A percentile compares a stretch with the other conserved stretches of the same genome.
Evolutionary conservation across 1,140 invertebrate species (phyloP).

Genomic region (Leptoteleia sp.): DNA sequence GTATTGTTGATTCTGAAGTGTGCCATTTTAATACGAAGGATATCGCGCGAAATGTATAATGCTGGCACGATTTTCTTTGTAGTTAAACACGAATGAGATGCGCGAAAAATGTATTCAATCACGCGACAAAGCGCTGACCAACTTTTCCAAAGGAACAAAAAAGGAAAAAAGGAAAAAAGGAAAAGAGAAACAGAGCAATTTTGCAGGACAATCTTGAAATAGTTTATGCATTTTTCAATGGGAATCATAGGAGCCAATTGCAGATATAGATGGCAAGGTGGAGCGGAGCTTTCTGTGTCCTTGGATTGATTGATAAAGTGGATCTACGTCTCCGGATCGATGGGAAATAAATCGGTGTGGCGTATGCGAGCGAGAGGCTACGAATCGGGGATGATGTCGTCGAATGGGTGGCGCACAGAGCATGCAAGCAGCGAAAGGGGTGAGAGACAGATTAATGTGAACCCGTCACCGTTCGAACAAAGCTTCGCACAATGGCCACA

Average conservation of each 20-base stretch:
- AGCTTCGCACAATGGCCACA: slow-evolving; percentile 79
- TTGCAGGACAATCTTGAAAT: too few species aligned
- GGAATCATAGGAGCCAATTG: slow-evolving; percentile 16
- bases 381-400: slow-evolving; percentile 57
- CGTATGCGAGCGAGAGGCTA: slow-evolving; percentile 30
- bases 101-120: too few species aligned
- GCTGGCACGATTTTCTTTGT: too few species aligned
- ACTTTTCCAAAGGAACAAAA: too few species aligned
- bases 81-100: too few species aligned
- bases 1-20: background rate
- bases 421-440: slow-evolving; percentile 71
- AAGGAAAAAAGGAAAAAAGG: too few species aligned
- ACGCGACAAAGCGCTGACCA: too few species aligned
- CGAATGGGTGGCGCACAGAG: slow-evolving; percentile 70
- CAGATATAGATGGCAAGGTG: slow-evolving; percentile 19
- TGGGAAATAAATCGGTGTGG: slow-evolving; percentile 55
- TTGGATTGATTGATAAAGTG: slow-evolving; percentile 58
- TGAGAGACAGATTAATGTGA: slow-evolving; percentile 80
- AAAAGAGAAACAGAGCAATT: too few species aligned
- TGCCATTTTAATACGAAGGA: too few species aligned
- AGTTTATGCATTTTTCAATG: slow-evolving; percentile 24
- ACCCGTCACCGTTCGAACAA: slow-evolving; percentile 80
- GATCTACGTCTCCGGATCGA: slow-evolving; percentile 53
- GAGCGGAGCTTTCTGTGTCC: slow-evolving; percentile 24
- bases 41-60: too few species aligned